phyloP scores from a whole-genome alignment of 2,888 invertebrate species.

The Kryphioiulus occultus region DNA sequence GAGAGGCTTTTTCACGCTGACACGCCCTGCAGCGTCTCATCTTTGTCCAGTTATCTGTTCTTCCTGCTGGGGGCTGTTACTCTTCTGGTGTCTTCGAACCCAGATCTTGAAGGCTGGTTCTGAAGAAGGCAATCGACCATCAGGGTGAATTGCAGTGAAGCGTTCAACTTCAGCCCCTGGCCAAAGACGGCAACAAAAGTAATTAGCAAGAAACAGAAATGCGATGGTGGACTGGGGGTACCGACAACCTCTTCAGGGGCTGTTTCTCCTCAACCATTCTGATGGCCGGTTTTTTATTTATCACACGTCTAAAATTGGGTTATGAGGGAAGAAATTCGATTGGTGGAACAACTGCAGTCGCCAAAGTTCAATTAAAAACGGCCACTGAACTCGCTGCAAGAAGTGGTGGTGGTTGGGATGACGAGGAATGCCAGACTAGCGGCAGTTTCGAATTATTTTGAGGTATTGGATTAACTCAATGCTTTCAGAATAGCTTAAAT shows the following conservation, averaged over 20 bases:
- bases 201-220: not conserved
- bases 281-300: constrained; percentile 32
- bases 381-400: not conserved
- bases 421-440: not conserved
- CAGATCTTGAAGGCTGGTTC: not conserved
- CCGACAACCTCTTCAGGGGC: not conserved
- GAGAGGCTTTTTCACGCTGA: not conserved
- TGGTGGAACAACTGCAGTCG: not conserved
- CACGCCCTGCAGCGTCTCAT: constrained; percentile 11
- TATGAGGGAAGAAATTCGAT: constrained; percentile 20
- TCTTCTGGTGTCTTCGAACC: constrained; percentile 8
- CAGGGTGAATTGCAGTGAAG: not conserved
- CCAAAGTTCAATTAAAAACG: not conserved
- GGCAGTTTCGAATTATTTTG: not conserved
- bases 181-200: constrained; percentile 9
- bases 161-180: not conserved
- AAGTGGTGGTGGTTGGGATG: not conserved
- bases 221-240: not conserved
- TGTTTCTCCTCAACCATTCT: not conserved
- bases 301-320: constrained; percentile 37
- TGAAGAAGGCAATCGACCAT: not conserved
- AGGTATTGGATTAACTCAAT: not conserved
- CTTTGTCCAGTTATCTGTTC: constrained; percentile 30
- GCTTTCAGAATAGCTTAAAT: too few species aligned
- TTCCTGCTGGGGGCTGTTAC: constrained; percentile 39